Percentiles rank a stretch among this genome's conserved stretches.
phyloP scores from a whole-genome alignment of 2,888 invertebrate species.

The Dicranocentrus wangi region DNA sequence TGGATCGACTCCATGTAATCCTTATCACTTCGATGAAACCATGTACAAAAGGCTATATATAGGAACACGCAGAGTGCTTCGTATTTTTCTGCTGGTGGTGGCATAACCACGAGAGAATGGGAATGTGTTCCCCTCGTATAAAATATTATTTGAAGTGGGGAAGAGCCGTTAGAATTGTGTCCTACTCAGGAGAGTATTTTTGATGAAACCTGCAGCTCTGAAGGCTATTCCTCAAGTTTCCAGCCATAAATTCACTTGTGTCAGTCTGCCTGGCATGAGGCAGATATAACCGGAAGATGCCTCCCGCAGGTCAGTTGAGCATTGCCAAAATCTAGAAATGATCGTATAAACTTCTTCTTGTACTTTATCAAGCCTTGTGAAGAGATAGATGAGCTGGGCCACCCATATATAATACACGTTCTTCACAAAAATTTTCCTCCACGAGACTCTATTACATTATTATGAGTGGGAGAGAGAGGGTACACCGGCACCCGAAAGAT shows the following conservation, averaged over 20 bases:
- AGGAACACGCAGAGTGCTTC: no score
- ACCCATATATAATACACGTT: conserved; percentile 33
- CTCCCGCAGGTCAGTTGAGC: conserved; percentile 62
- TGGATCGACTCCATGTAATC: conserved; percentile 12
- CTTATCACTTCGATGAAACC: conserved; percentile 12
- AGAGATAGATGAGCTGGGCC: conserved; percentile 33
- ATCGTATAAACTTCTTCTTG: conserved; percentile 3
- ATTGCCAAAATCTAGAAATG: conserved; percentile 56
- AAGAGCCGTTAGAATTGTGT: conserved; percentile 12
- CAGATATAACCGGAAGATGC: conserved; percentile 60
- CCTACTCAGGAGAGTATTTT: conserved; percentile 24
- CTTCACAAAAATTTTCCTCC: not conserved
- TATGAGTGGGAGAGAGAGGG: not conserved
- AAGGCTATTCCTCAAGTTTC: conserved; percentile 59
- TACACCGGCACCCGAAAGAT: conserved; percentile 21
- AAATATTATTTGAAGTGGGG: no score
- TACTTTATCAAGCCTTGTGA: not conserved
- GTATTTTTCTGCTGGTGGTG: no score
- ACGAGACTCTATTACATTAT: conserved; percentile 6
- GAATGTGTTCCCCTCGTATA: no score
- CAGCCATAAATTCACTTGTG: conserved; percentile 54
- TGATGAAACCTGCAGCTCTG: conserved; percentile 52
- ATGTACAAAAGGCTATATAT: not conserved
- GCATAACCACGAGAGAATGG: no score
- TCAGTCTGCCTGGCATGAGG: conserved; percentile 62